A percentile compares a stretch with the other conserved stretches of the same genome.
phyloP scores from a whole-genome alignment of 2,797 vertebrate genomes.

The Chromobotia macracanthus region DNA sequence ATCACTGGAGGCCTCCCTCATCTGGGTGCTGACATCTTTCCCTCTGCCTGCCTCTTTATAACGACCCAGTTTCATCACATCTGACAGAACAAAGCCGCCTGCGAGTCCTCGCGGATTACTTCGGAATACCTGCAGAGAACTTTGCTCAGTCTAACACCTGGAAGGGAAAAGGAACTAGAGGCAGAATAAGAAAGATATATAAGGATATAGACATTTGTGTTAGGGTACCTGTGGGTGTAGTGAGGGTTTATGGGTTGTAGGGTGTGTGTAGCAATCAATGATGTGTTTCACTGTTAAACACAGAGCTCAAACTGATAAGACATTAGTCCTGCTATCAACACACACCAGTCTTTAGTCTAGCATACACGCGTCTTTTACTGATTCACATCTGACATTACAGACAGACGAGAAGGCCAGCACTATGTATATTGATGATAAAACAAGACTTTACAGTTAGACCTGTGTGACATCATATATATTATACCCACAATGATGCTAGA shows the following conservation, averaged over 20 bases:
- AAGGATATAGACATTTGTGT: constrained; percentile 5
- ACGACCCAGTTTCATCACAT: constrained; percentile 95
- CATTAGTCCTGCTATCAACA: constrained; percentile 80
- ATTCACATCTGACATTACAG: constrained; percentile 72
- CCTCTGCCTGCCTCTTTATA: constrained; percentile 93
- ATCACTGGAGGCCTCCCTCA: constrained; percentile 78
- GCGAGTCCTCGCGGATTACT: constrained; percentile 92
- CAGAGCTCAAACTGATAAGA: constrained; percentile 80
- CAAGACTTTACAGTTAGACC: not conserved
- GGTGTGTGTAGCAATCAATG: too few species aligned
- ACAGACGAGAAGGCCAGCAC: not conserved
- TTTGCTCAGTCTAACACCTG: constrained; percentile 86
- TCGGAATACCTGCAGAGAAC: constrained; percentile 90
- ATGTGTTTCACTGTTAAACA: constrained; percentile 68
- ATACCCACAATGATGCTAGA: too few species aligned
- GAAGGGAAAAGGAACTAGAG: constrained; percentile 70
- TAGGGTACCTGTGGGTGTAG: constrained; percentile 15
- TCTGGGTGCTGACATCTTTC: constrained; percentile 86
- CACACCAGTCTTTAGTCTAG: constrained; percentile 71
- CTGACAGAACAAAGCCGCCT: constrained; percentile 97
- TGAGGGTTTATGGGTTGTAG: constrained; percentile 64
- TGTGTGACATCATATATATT: too few species aligned
- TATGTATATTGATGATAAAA: not conserved
- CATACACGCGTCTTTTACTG: constrained; percentile 83
- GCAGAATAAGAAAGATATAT: not conserved